phyloP scores from a whole-genome alignment of 2,113 vertebrate species.

The Toxotes chatareus region DNA sequence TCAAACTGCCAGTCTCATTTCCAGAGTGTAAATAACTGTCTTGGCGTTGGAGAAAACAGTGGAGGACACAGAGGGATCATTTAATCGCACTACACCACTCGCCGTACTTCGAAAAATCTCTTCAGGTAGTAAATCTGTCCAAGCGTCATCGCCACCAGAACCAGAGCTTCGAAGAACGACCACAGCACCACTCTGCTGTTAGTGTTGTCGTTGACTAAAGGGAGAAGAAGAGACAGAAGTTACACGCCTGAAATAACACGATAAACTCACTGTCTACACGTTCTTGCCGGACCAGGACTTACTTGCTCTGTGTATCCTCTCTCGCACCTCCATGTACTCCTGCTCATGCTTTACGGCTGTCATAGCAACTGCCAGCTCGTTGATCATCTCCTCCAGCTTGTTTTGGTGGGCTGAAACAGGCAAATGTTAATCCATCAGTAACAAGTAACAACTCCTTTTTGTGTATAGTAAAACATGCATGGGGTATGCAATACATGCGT shows the following conservation, averaged over 20 bases:
- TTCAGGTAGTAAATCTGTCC: slow-evolving; percentile 99
- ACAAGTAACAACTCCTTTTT: fast-evolving
- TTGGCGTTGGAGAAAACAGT: slow-evolving; percentile 83
- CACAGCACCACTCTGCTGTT: slow-evolving; percentile 99
- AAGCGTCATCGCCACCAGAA: slow-evolving; percentile 98
- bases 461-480: slow-evolving; percentile 40
- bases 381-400: slow-evolving; percentile 99
- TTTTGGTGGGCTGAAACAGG: slow-evolving; percentile 93
- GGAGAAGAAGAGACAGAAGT: slow-evolving; percentile 45
- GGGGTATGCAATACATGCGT: slow-evolving; percentile 39
- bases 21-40: slow-evolving; percentile 75
- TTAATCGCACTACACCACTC: slow-evolving; percentile 90
- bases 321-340: slow-evolving; percentile 99
- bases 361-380: slow-evolving; percentile 97
- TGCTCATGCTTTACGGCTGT: slow-evolving; percentile 99
- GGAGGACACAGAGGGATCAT: slow-evolving; percentile 62
- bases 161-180: slow-evolving; percentile 99
- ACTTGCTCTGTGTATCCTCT: slow-evolving; percentile 99
- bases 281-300: slow-evolving; percentile 48
- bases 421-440: background rate
- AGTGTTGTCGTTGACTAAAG: slow-evolving; percentile 98
- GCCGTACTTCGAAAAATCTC: slow-evolving; percentile 99
- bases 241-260: background rate
- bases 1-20: slow-evolving; percentile 70
- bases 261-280: no score